A percentile compares a stretch with the other conserved stretches of the same genome.
Evolutionary conservation across 2,113 vertebrate genomes (phyloP).

Genomic region (Glaucidium brasilianum): DNA sequence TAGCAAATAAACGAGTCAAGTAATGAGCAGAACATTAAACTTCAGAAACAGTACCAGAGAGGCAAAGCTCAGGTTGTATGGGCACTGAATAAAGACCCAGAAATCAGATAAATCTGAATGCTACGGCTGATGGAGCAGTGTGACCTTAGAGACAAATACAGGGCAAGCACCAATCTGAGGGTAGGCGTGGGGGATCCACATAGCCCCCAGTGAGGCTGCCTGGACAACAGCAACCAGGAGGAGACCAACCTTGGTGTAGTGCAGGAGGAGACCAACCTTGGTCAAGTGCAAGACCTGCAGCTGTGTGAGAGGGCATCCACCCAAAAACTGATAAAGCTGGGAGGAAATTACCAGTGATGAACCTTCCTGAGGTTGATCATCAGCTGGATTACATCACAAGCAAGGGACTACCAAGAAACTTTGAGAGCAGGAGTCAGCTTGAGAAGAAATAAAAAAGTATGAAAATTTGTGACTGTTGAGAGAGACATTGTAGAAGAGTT

Average conservation of each 20-base stretch:
- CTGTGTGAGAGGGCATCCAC: not conserved
- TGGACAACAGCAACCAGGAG: not conserved
- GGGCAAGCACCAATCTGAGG: not conserved
- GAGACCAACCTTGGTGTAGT: not conserved
- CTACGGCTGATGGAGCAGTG: rapidly evolving
- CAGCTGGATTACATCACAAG: not conserved
- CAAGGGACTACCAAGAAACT: not conserved
- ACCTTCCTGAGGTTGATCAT: not conserved
- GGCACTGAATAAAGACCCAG: not conserved
- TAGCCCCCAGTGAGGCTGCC: not conserved
- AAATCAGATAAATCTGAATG: not conserved
- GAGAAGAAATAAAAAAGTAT: not conserved
- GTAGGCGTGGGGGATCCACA: no score
- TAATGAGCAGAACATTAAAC: not conserved
- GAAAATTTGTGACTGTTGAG: not conserved
- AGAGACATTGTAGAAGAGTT: not conserved
- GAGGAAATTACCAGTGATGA: not conserved
- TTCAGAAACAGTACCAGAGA: not conserved
- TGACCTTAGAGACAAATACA: rapidly evolving
- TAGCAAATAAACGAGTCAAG: not conserved
- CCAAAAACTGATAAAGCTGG: not conserved
- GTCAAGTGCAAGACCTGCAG: not conserved
- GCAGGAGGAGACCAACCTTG: not conserved
- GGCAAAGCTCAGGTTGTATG: not conserved
- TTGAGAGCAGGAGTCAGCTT: not conserved